Conservation (phyloP, 2,888 invertebrate genomes). For the Heteropelma amictum region DNA sequence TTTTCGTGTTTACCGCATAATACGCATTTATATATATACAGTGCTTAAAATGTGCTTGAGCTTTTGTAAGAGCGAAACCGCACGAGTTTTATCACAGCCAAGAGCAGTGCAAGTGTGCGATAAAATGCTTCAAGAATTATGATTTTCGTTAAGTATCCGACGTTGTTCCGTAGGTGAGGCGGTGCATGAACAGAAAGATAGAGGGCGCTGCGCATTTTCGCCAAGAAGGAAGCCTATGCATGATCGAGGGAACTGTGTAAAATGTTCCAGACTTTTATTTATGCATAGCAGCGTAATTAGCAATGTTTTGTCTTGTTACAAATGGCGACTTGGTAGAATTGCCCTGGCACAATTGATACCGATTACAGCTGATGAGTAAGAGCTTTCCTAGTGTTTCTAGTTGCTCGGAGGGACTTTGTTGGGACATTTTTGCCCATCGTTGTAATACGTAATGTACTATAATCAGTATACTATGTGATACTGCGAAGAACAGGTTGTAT, state of each 20-base stretch:
- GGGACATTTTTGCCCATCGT: too few species aligned
- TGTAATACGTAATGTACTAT: too few species aligned
- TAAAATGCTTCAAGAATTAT: slow-evolving; percentile 50
- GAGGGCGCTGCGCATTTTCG: not conserved
- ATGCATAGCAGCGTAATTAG: too few species aligned
- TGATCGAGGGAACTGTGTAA: too few species aligned
- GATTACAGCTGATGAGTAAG: slow-evolving; percentile 47
- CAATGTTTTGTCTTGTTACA: not conserved
- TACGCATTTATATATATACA: too few species aligned
- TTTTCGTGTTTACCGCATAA: slow-evolving; percentile 34
- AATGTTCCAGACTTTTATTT: too few species aligned
- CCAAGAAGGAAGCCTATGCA: not conserved
- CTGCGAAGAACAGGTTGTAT: not conserved
- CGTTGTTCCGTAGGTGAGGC: not conserved
- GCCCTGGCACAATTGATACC: slow-evolving; percentile 48
- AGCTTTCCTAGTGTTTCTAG: not conserved
- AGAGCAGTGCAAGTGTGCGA: slow-evolving; percentile 41
- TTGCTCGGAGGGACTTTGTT: not conserved
- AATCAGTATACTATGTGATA: too few species aligned
- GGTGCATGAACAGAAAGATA: too few species aligned
- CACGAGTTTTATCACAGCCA: slow-evolving; percentile 39
- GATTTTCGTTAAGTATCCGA: slow-evolving; percentile 40
- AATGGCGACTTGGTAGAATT: slow-evolving; percentile 32
- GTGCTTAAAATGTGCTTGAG: too few species aligned
- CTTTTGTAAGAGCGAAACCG: not conserved